phyloP scores from a whole-genome alignment of 2,888 invertebrate species.

The Parelbella ahira region DNA sequence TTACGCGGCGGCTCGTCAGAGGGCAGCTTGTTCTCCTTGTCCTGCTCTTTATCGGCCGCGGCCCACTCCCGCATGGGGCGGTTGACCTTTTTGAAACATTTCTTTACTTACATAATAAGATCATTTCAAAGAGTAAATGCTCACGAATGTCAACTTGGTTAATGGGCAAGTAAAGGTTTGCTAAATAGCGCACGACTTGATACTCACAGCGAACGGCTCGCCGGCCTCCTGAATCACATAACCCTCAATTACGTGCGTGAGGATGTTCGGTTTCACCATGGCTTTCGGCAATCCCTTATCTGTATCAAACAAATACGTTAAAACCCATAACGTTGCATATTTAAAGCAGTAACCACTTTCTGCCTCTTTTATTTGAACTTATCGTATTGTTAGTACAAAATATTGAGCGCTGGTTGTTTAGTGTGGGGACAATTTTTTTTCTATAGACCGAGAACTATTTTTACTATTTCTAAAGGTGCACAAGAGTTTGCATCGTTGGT shows the following conservation, averaged over 20 bases:
- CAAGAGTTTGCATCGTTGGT: no score
- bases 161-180: background rate
- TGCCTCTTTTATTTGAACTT: no score
- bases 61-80: constrained; percentile 69
- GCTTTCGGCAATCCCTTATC: constrained; percentile 89
- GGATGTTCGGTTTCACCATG: constrained; percentile 96
- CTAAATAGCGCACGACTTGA: constrained; percentile 1
- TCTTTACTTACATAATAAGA: constrained; percentile 25
- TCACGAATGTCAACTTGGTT: constrained; percentile 13
- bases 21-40: constrained; percentile 77
- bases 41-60: constrained; percentile 60
- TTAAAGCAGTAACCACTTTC: no score
- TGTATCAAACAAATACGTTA: no score
- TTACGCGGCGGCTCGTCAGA: constrained; percentile 88
- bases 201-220: constrained; percentile 92
- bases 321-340: no score
- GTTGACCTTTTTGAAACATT: constrained; percentile 69
- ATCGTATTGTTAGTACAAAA: no score
- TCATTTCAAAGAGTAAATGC: constrained; percentile 11
- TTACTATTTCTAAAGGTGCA: no score
- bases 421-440: no score
- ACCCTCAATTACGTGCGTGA: constrained; percentile 98
- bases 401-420: no score
- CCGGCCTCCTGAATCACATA: constrained; percentile 97
- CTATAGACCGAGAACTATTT: no score